Base-by-base conservation (phyloP, 2,888 invertebrate genomes). In the Amblyjoppa fuscipennis region DNA sequence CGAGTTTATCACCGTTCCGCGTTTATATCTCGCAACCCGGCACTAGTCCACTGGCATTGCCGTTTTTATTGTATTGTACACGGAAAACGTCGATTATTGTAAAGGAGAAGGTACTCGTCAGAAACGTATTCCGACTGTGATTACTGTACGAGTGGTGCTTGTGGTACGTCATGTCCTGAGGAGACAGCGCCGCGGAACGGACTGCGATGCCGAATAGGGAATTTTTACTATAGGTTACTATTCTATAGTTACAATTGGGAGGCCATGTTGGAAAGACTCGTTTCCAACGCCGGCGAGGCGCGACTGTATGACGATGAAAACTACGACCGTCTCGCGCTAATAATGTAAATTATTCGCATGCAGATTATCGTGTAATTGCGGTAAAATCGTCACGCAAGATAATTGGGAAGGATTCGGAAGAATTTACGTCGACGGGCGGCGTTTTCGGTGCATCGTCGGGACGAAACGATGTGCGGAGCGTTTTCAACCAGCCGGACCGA, bases 121-220 rank as follows among this genome's bases (percentile, higher is more conserved):
- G 90, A 91, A 90, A 90, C 89, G 88, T 89, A 89, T 88, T 89
- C 90, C 75, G 90, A 91, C 91, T 89, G 89, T 91, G 92, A 90
- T 92, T 90, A 91, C 91, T 90, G 89, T 87, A 87, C 89, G 89
- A 90, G 59, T 59, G 59, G 88, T 91, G 90, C 89, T 86, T 86
- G 88, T 86, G 86, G 89, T 90, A 91, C 91, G 91, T 91, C 90
- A 90, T 87, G 88, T 88, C 81, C 87, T 84, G 87, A 87, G 89
- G 87, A 88, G 80, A 86, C 88, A 89, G 91, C 90, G 90, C 89
- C 89, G 88, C 89, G 84, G 81, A 80, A 77, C 77, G 74, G 81
- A 84, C 84, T 75, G 68, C 25, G 61, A 75, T 75, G 77, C 56
- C 85, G 74, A 83, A 85, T 85, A 85, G 81, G 85, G 85, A 85